These are phyloP conservation scores for Thysanoteuthis rhombus DNA, from an alignment of 2,888 invertebrate genomes.

Conservation along the genomic window DNA sequence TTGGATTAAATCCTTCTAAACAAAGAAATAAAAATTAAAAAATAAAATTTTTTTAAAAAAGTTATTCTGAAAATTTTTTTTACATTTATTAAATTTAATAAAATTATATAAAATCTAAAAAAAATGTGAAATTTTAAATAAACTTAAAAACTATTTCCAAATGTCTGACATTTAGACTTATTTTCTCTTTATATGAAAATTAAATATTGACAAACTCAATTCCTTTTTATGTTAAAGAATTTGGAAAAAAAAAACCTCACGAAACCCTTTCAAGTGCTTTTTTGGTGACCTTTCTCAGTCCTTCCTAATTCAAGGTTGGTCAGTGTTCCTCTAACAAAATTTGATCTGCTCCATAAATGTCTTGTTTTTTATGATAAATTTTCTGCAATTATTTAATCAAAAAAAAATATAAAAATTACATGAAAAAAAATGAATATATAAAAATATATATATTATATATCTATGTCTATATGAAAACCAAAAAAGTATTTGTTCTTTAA, in stretches of 20 bases:
- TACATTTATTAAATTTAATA: neutral
- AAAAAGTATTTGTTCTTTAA: neutral
- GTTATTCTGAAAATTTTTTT: neutral
- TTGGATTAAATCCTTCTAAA: neutral
- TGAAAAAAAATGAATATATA: neutral
- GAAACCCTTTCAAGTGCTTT: neutral
- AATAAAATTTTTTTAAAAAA: neutral
- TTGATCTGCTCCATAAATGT: neutral
- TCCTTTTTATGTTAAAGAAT: neutral
- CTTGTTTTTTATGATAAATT: neutral
- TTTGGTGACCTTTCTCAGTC: neutral
- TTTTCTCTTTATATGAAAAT: neutral
- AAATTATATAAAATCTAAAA: neutral
- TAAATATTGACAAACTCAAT: too few species aligned
- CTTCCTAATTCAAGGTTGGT: neutral
- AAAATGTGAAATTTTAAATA: neutral
- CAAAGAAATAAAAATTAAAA: neutral
- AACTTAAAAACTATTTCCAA: neutral
- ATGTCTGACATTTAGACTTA: neutral
- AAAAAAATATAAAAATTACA: neutral
- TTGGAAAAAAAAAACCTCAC: neutral
- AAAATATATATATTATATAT: neutral
- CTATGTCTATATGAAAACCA: neutral
- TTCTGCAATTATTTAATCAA: too few species aligned
- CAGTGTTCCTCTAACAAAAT: neutral